Base-by-base conservation (phyloP, 64 coral and sea anemone species). In the Orbicella faveolata region DNA sequence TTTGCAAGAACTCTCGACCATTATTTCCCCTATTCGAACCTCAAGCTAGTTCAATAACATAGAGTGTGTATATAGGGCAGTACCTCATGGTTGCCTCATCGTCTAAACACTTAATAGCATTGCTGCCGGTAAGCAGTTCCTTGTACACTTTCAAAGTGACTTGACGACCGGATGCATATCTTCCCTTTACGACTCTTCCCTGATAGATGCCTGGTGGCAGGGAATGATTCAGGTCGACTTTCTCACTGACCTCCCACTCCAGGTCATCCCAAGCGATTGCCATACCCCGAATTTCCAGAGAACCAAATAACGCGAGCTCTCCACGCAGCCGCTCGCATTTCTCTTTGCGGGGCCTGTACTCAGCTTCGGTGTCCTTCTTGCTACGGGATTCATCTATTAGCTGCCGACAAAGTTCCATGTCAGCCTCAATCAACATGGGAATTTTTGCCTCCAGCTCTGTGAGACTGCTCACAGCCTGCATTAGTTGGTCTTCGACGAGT, bases 401-500 rank as follows among this genome's bases (percentile, higher is more conserved):
- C 14, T 90, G n/a, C 80, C 76, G 34, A 83, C 65, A 90, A n/a
- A 90, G 89, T 90, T 83, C 21, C 13, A 18, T 54, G 37, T 90
- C 79, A 36, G 79, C 79, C 52, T 73, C 66, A 90, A 90, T 75
- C 64, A 90, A 13, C 33, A 73, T 70, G 72, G 79, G 79, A 12
- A 90, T 83, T 48, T 64, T 35, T 20, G 78, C 19, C 75, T 90
- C 15, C 35, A 90, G 26, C 9, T 83, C 36, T 14, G 11, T 12
- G 0, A 90, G 79, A 15, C 66, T 75, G 1, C 13, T 17, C 11
- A 57, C 25, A 59, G 78, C 89, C 30, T 83, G 63, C 34, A 6
- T 70, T 25, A 90, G 16, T 63, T 90, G 89, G 12, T 11, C 69
- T 90, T 74, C 11, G 26, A 59, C 66, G 52, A 63, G 54, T 17